These are phyloP conservation scores for Trachelus troglodyta DNA, from an alignment of 2,888 invertebrate genomes.

Conservation along the genomic window DNA sequence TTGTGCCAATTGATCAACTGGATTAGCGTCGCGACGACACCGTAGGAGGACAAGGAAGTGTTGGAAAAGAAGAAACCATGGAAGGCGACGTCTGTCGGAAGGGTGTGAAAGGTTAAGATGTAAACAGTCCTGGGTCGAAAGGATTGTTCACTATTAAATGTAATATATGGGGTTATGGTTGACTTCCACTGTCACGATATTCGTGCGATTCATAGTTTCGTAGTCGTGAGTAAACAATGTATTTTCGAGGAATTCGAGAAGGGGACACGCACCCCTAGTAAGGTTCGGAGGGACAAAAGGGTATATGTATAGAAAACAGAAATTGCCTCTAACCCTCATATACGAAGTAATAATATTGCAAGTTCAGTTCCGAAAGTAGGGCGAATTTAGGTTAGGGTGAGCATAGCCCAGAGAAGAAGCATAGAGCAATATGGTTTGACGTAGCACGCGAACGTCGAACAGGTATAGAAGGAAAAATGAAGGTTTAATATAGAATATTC, in stretches of 20 bases:
- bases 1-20: conserved; percentile 2
- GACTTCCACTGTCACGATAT: background rate
- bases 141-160: background rate
- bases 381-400: background rate
- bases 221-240: background rate
- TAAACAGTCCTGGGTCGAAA: background rate
- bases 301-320: background rate
- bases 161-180: background rate
- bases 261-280: background rate
- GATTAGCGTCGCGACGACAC: conserved; percentile 5
- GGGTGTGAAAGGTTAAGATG: background rate
- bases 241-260: background rate
- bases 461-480: background rate
- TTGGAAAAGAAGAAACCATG: background rate
- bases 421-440: background rate
- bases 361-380: background rate
- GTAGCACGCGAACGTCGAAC: background rate
- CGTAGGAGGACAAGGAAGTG: background rate
- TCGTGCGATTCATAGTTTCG: background rate
- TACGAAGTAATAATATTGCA: background rate
- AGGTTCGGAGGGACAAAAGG: background rate
- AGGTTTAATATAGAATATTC: background rate
- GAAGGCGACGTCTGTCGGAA: background rate
- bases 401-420: background rate
- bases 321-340: background rate